Base-by-base conservation (phyloP, 2,113 vertebrate species). In the Thymallus thymallus region DNA sequence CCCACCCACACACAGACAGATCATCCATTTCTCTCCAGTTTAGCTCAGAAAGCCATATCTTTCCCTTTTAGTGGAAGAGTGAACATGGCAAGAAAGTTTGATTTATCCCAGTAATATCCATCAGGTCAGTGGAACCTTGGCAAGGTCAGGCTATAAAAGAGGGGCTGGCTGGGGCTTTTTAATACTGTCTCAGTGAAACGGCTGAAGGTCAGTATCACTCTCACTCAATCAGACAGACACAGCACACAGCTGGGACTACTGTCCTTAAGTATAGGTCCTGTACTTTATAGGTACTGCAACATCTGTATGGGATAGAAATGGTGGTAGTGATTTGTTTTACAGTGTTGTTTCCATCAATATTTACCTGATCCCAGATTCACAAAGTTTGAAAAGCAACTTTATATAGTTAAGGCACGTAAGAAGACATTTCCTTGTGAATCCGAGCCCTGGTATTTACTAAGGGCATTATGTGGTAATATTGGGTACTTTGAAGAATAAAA, bases 31-130 rank as follows among this genome's bases (percentile, higher is more conserved):
- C 23, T 51, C 48, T 69, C 26, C 56, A 22, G 35, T 60, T 10
- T 22, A 72, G 26, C 46, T n/a, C 30, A 18, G 24, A 41, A 30
- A 45, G 18, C 18, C 65, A 67, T n/a, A 67, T 13, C 10, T 13
- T n/a, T 67, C 6, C 77, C 75, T 71, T 16, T 2, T 82, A 67
- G 71, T 71, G 78, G 83, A 80, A 72, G 82, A 80, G 75, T 10
- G 35, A 41, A 63, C 76, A 82, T 83, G 85, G 84, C 84, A 85
- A 84, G 74, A 79, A 90, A 83, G 86, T 85, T 81, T 90, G 89
- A 91, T 92, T 90, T 91, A 92, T 91, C 83, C 88, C 60, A 24
- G 79, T 88, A 90, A 90, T 91, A 91, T 87, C 86, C 78, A 81
- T 88, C 86, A 83, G 87, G 86, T 90, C 87, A 85, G 82, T 30